Percentiles rank a stretch among this genome's conserved stretches.
Conservation (phyloP, 2,888 invertebrate species). For the Eutolmus rufibarbis region DNA sequence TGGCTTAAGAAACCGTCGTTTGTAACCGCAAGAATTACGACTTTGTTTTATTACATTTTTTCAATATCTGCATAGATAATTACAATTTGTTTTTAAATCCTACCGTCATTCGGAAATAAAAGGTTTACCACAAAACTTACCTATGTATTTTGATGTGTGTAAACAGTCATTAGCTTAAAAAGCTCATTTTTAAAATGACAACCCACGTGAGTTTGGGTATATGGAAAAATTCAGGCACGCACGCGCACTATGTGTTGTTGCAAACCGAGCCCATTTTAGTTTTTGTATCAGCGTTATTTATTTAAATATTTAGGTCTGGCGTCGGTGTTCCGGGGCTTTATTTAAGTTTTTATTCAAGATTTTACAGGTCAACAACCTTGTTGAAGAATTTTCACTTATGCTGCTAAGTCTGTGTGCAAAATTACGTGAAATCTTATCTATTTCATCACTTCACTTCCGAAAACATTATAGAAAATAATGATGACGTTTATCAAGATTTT, state of each 20-base stretch:
- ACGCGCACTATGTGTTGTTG: neutral
- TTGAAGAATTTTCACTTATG: neutral
- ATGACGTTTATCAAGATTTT: neutral
- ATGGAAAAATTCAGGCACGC: too few species aligned
- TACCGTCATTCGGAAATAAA: neutral
- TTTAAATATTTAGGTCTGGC: neutral
- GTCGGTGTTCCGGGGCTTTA: neutral
- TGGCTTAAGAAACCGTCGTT: too few species aligned
- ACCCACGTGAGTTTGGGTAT: too few species aligned
- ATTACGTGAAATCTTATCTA: neutral
- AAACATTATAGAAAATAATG: neutral
- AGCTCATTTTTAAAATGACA: too few species aligned
- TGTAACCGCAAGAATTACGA: too few species aligned
- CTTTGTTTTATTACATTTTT: too few species aligned
- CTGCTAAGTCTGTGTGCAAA: neutral
- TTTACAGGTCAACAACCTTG: neutral
- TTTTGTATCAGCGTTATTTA: neutral
- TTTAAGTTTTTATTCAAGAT: neutral
- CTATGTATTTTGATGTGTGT: neutral
- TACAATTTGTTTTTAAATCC: neutral
- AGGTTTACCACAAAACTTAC: neutral
- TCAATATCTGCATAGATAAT: too few species aligned
- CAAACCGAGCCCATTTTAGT: too few species aligned
- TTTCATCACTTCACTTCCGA: neutral
- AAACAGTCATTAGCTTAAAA: too few species aligned